Base-by-base conservation (phyloP, 2,113 vertebrate species). In the Gopherus evgoodei region DNA sequence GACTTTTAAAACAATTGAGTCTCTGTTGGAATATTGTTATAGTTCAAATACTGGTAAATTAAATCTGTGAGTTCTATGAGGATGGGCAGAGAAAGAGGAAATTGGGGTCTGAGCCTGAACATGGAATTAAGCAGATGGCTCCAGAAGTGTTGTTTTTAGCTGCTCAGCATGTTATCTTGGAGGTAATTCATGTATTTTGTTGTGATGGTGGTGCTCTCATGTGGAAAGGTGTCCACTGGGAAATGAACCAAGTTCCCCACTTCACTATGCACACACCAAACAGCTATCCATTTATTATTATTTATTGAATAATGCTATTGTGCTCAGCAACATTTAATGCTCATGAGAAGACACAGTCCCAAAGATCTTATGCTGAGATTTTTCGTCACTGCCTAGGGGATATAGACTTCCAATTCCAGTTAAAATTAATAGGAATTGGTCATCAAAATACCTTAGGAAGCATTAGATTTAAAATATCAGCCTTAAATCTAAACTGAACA, bases 321-420 rank as follows among this genome's bases (percentile, higher is more conserved):
- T 83, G 54, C 47, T 84, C 57, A 49, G 17, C 25, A 79, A 17
- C 52, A 17, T 75, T 4, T 42, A 88, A 44, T 90, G 75, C 17
- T 29, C 4, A 76, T 2, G 11, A 65, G 62, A 65, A 6, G 62
- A 65, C 31, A 65, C n/a, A 72, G 65, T 72, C 8, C 65, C 9
- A 38, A 72, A 3, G 19, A n/a, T 72, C 19, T 72, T 72, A 72
- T 38, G 65, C 8, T 72, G 65, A 93, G 17, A 13, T 91, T 87
- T 1, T 3, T 89, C 38, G 27, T 1, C 0, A 0, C 8, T 78
- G 2, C 27, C 7, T 11, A 56, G 56, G 81, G 12, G 50, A 56
- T 89, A 72, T 87, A 5, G 44, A 11, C 56, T 12, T 89, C 53
- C 88, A 35, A 3, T 87, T 6, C 38, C 17, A 59, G 5, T 59